These are phyloP conservation scores for Nomia melanderi DNA, from an alignment of 1,140 invertebrate genomes.

Conservation along the genomic window DNA sequence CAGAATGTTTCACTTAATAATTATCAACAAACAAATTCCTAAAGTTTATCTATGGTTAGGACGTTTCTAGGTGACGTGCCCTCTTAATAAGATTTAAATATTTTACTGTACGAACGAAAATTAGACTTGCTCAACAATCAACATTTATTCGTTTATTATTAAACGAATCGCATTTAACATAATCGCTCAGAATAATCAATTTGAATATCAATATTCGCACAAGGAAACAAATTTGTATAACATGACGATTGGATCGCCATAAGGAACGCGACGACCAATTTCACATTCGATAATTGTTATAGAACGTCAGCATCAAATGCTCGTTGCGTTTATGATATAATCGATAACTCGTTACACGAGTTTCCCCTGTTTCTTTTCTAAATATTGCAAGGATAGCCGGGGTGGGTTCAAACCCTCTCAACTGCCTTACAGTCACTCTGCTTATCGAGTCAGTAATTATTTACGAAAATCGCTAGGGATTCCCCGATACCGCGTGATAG, in stretches of 20 bases:
- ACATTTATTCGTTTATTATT: too few species aligned
- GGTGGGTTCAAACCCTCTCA: constrained; percentile 18
- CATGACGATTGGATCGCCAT: background rate
- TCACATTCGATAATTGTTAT: background rate
- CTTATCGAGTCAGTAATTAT: constrained; percentile 58
- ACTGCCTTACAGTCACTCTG: constrained; percentile 40
- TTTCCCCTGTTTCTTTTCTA: constrained; percentile 41
- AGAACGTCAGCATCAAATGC: background rate
- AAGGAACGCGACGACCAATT: background rate
- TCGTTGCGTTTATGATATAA: constrained; percentile 22
- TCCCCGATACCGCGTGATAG: constrained; percentile 63
- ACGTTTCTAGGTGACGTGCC: too few species aligned
- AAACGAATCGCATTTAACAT: too few species aligned
- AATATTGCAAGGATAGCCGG: constrained; percentile 35
- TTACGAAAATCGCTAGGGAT: constrained; percentile 53
- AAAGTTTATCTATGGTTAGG: too few species aligned
- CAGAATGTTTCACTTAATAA: too few species aligned
- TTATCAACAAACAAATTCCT: too few species aligned
- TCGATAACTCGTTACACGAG: constrained; percentile 46
- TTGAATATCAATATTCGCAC: too few species aligned
- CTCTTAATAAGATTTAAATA: too few species aligned
- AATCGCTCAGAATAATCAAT: too few species aligned
- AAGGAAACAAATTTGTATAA: background rate
- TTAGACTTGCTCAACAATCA: too few species aligned
- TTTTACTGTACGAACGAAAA: too few species aligned